Evolutionary conservation across 2,888 invertebrate genomes (phyloP), one percentile per base, ranked within the genome.

Genomic region (Pseudococcus jackbeardsleyi): DNA sequence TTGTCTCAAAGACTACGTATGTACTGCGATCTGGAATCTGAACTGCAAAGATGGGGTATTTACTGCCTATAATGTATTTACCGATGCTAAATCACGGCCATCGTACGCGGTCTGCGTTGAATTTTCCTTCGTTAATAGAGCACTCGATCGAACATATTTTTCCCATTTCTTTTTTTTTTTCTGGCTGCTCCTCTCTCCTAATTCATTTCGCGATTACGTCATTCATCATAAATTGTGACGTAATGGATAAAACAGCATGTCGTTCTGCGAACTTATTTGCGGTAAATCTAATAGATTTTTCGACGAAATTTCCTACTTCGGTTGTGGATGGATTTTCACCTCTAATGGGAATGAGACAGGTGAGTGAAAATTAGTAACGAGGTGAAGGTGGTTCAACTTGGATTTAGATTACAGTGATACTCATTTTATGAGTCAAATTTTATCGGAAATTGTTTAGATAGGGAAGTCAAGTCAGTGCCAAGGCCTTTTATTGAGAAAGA

Each of bases 231-330:
- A 22, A 64, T 64, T 11, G 22, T 64, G 64, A 64, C 64, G 64
- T 64, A 64, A 64, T 64, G 7, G 8, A 59, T 59, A 59, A 59
- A 59, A 11, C 64, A 9, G 22, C 64, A 19, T 64, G 64, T 64
- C 64, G 64, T 64, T 64, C 22, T 64, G 22, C 64, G 22, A 64
- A 64, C 64, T 64, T 64, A 64, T 64, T 64, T 64, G 64, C 64
- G 64, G 64, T 64, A 22, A 64, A 22, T 64, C 22, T 64, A 22
- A 64, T 64, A 22, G 22, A 11, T 64, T 22, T 64, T 64, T 64
- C 64, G 64, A 11, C 64, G 22, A 64, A 54, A 64, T 64, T 22
- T 64, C 59, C 59, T 59, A 12, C n/a, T 42, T 42, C 42, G 42
- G 42, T 42, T n/a, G n/a, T 59, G n/a, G 15, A 19, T 59, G n/a